Base-by-base conservation (phyloP, 2,888 invertebrate species). In the Melikaiella ostensackeni region DNA sequence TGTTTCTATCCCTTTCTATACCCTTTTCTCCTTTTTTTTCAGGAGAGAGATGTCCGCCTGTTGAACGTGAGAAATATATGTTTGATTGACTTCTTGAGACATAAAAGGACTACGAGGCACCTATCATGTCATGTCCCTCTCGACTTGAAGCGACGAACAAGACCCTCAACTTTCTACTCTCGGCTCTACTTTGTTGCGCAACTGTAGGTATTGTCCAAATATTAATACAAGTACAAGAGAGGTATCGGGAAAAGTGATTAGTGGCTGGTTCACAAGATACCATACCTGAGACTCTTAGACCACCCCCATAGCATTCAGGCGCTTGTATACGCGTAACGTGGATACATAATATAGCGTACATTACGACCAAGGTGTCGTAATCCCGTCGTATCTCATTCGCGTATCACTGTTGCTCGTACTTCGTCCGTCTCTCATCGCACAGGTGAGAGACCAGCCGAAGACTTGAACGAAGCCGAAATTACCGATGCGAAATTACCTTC, bases 331-430 rank as follows among this genome's bases (percentile, higher is more conserved):
- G 46, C 66, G 66, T 66, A 66, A 66, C 46, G 24, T 50, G 80
- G 81, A 86, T 84, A 83, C 88, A 87, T 88, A 88, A 88, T 79
- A 84, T 85, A 82, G 77, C 79, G 79, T 84, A 80, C 82, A 80
- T 78, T 82, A 78, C 73, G 79, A 79, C 77, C 78, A 74, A 78
- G 76, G 80, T 84, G 84, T 78, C 83, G 81, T 80, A 82, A 84
- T 80, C 83, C 74, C 79, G 84, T 86, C 88, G 84, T 87, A 87
- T 88, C 85, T 88, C 87, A 87, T 88, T 77, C 79, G 76, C 70
- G 84, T 85, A 84, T 83, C 85, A 84, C 82, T 80, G 77, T 61
- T 35, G 30, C 27, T 21, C 76, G 33, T 57, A 55, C 59, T 19
- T 61, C 70, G 70, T 42, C 42, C 66, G 59, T 70, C 76, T 70